phyloP scores from a whole-genome alignment of 1,140 invertebrate genomes.

The roundworm (Caenorhabditis elegans) region WBcel235 BX284605.5:5555501-5556000 shows the following conservation, averaged over 20 bases:
- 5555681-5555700: constrained; percentile 13
- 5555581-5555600: no score
- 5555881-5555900: not conserved
- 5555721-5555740: constrained; percentile 24
- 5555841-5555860: constrained; percentile 48
- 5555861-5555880: not conserved
- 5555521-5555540: no score
- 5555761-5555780: constrained; percentile 38
- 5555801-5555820: constrained; percentile 6
- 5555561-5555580: no score
- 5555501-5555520: no score
- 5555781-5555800: constrained; percentile 16
- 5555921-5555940: constrained; percentile 52
- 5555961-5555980: constrained; percentile 49
- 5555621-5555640: no score
- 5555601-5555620: no score
- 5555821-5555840: constrained; percentile 36
- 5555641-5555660: no score
- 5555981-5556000: constrained; percentile 46
- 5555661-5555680: no score
- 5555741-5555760: constrained; percentile 29
- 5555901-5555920: constrained; percentile 52
- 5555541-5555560: no score
- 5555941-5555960: constrained; percentile 49
- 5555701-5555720: constrained; percentile 16